Evolutionary conservation across 2,888 invertebrate species (phyloP), one percentile per base, ranked within the genome.

Genomic region (Eustalomyia histrio): DNA sequence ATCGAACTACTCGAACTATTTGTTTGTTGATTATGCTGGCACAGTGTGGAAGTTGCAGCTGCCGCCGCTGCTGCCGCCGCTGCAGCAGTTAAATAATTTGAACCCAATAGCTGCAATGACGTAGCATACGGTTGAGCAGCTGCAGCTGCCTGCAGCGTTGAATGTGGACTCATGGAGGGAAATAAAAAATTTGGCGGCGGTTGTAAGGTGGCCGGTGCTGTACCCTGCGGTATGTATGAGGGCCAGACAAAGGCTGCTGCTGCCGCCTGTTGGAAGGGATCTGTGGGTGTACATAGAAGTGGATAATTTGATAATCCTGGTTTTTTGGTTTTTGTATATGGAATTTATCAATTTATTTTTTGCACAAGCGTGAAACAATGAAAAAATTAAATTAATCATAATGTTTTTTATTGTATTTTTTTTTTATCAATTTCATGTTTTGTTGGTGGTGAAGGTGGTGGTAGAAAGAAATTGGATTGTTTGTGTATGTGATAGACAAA

Each of bases 41-140:
- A 93, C n/a, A 93, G 92, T 10, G 87, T 85, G 18, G 89, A 87
- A 50, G 91, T 89, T 82, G 92, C 91, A 5, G 90, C 89, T 1
- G 87, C 86, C 18, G 86, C 85, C 9, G 91, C 90, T 24, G 87
- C 86, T 35, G 88, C 86, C 5, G 88, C 87, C 21, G 85, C 83
- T 12, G 85, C 83, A 1, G 94, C 92, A 10, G 92, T 89, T 84
- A 92, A 90, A 83, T 94, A 92, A 50, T 94, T 93, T 24, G 93
- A 92, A 80, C 92, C 91, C 68, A 93, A 89, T 35, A 95, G 92
- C 75, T 95, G 94, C 50, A 95, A 91, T 10, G 95, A 93, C 71
- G 95, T 87, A 35, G 88, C 86, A 80, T 87, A 89, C 29, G 88
- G 83, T 6, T 87, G 86, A 29, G 87, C 83, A 39, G 81, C 81